A percentile compares a stretch with the other conserved stretches of the same genome.
Conservation (phyloP, 2,888 invertebrate species). For the Ichneumoninae sp. region DNA sequence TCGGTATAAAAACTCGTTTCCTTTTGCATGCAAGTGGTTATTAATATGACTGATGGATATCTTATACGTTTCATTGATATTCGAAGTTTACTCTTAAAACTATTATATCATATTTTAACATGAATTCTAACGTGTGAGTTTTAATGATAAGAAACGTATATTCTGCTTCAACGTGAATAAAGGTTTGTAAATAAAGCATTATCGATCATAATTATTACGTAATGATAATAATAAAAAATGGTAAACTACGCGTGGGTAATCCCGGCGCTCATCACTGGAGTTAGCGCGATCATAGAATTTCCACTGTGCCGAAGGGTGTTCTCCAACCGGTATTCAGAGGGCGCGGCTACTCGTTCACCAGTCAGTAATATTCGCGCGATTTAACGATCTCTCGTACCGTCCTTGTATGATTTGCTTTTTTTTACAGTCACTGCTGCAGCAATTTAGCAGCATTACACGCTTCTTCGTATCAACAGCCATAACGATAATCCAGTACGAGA, state of each 20-base stretch:
- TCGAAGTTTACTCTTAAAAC: too few relatives aligned
- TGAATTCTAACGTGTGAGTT: too few relatives aligned
- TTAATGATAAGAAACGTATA: too few relatives aligned
- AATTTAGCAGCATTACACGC: slow-evolving; percentile 87
- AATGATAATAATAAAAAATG: slow-evolving; percentile 85
- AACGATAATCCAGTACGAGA: slow-evolving; percentile 88
- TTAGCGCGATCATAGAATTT: slow-evolving; percentile 86
- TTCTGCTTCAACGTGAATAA: too few relatives aligned
- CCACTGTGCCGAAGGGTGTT: slow-evolving; percentile 83
- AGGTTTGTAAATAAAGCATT: too few relatives aligned
- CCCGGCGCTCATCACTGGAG: slow-evolving; percentile 85
- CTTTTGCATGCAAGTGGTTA: too few relatives aligned
- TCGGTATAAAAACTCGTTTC: too few relatives aligned
- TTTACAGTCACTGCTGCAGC: slow-evolving; percentile 85
- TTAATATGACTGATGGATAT: too few relatives aligned
- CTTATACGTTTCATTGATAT: too few relatives aligned
- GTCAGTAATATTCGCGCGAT: slow-evolving; percentile 83
- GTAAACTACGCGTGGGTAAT: slow-evolving; percentile 89
- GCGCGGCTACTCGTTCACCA: slow-evolving; percentile 86
- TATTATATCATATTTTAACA: too few relatives aligned
- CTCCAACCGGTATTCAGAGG: slow-evolving; percentile 87
- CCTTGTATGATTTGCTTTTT: slow-evolving; percentile 17
- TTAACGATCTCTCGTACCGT: background rate
- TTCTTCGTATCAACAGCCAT: slow-evolving; percentile 89
- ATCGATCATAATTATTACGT: too few relatives aligned